A percentile compares a stretch with the other conserved stretches of the same genome.
Conservation (phyloP, 2,113 vertebrate species). For the Amphilophus citrinellus region DNA sequence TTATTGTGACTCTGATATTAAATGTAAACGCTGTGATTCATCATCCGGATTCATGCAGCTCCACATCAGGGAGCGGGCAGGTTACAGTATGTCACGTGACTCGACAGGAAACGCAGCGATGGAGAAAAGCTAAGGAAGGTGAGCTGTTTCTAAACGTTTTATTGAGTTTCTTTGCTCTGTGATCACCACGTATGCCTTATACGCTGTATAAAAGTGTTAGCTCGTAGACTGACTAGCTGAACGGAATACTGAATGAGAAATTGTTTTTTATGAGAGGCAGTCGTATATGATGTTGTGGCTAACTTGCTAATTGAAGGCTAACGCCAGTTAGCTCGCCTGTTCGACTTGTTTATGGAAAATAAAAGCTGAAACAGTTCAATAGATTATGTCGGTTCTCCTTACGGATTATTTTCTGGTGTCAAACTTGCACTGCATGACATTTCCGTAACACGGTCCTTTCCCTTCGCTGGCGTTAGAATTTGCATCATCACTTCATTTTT, state of each 20-base stretch:
- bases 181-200: fast-evolving
- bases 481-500: slow-evolving; percentile 33
- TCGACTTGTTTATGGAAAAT: background rate
- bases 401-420: background rate
- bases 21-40: slow-evolving; percentile 3
- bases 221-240: background rate
- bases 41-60: background rate
- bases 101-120: slow-evolving; percentile 56
- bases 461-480: background rate
- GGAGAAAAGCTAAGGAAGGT: slow-evolving; percentile 80
- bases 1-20: background rate
- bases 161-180: background rate
- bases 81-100: slow-evolving; percentile 64
- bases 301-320: slow-evolving; percentile 49
- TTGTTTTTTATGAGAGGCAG: background rate
- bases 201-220: background rate
- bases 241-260: background rate
- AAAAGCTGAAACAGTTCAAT: background rate
- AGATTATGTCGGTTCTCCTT: background rate
- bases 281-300: slow-evolving; percentile 38
- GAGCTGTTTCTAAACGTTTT: slow-evolving; percentile 29
- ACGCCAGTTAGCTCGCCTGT: slow-evolving; percentile 27
- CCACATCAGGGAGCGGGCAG: slow-evolving; percentile 15
- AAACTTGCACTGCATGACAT: background rate
- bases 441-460: background rate